These are phyloP conservation scores for Dysmachus trigonus DNA, from an alignment of 2,888 invertebrate species.

Conservation along the genomic window DNA sequence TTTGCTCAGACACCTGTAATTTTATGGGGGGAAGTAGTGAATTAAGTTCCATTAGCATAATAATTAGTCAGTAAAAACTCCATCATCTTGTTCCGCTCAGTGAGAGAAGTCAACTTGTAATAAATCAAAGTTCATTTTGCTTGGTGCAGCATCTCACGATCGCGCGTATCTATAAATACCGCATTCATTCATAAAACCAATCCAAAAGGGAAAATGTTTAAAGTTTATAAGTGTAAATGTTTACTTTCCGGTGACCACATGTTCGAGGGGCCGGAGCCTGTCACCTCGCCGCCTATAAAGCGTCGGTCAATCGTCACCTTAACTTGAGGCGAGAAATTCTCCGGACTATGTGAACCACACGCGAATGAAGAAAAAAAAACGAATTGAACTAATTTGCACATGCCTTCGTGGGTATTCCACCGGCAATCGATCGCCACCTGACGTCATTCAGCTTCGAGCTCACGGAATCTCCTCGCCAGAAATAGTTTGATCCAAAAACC, in stretches of 20 bases:
- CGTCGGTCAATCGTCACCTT: not conserved
- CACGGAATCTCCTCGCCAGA: constrained; percentile 7
- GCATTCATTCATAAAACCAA: constrained; percentile 21
- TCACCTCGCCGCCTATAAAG: not conserved
- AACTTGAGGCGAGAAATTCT: constrained; percentile 3
- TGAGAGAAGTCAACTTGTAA: not conserved
- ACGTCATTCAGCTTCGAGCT: not conserved
- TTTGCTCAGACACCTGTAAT: not conserved
- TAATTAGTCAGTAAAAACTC: constrained; percentile 10
- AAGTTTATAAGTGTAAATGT: constrained; percentile 1
- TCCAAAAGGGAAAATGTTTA: not conserved
- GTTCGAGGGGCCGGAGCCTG: not conserved
- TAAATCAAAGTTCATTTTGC: constrained; percentile 1
- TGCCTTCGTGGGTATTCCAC: not conserved
- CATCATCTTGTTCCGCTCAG: not conserved
- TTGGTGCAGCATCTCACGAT: not conserved
- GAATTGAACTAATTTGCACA: not conserved
- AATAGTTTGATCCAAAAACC: not conserved
- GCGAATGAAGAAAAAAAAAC: not conserved
- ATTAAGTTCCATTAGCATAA: not conserved
- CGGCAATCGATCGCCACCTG: not conserved
- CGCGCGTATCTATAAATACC: constrained; percentile 1
- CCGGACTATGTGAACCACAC: not conserved
- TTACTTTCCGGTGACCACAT: not conserved
- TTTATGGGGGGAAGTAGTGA: not conserved